Base-by-base conservation (phyloP, 2,113 vertebrate genomes). In the Oxyura jamaicensis region DNA sequence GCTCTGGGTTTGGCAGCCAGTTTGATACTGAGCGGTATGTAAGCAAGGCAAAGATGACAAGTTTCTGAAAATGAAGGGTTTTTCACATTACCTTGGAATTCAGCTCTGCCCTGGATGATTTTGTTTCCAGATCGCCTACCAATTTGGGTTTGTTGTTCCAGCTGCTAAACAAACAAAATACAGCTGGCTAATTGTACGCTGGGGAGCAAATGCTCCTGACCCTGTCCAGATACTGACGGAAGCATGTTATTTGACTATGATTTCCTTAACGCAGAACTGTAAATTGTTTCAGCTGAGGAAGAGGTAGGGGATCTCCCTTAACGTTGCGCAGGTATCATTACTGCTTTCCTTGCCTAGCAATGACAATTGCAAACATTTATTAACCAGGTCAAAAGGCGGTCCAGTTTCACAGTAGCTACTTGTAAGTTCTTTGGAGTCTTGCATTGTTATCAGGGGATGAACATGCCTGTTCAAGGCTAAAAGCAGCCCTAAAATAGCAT, bases 401-500 rank as follows among this genome's bases (percentile, higher is more conserved):
- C 59, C 83, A n/a, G 7, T 92, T 52, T 95, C 78, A 58, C 56
- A 52, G 60, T 91, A 96, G 50, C 83, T 83, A 4, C 71, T 83
- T 89, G 9, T 0, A 87, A 94, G 53, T 95, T 96, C 88, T 84
- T 31, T 60, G 65, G 67, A 89, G 82, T 44, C 63, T 92, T 67
- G 39, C 66, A 33, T 29, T 63, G 50, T 75, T 95, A 44, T 25
- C 53, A 46, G 84, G 81, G 67, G n/a, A 50, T 63, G 83, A 91
- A 79, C 13, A 5, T 3, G 41, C 58, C 66, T 84, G 55, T 90
- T 58, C 1, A 4, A 82, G 74, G 83, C 86, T 95, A 86, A 80
- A 86, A 93, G 74, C 48, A 72, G 48, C 93, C 75, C 91, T 94
- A 86, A 95, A 96, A 94, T 96, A 97, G 93, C 90, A 69, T 63